Evolutionary conservation across 2,888 invertebrate species (phyloP), one percentile per base, ranked within the genome.

Genomic region (Drosophila phalerata): DNA sequence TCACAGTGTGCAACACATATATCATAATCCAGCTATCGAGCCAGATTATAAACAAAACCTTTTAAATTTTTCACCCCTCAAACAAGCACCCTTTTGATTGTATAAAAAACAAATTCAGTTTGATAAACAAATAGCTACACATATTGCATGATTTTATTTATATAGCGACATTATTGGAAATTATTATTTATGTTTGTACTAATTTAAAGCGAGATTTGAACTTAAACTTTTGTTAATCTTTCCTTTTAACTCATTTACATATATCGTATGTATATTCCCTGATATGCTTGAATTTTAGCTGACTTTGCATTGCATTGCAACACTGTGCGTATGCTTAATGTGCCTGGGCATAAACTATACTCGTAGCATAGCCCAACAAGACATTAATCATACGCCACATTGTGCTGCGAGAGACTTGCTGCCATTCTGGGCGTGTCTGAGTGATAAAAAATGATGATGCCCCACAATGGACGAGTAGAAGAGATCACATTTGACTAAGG

Each of bases 381-480:
- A 85, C 88, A 84, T 84, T 84, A 88, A 88, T 84, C 88, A 84
- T 85, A 78, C 73, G 84, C 69, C 86, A 76, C 78, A 69, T 75
- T 82, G 88, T 79, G 75, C 86, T 56, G n/a, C 70, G 60, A 69
- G 52, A 58, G 56, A 72, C 43, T 15, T 51, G 38, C 38, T 56
- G 66, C 37, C 43, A 17, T 57, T 49, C 40, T 48, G 65, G 65
- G 79, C 66, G 82, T 86, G 81, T 32, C 72, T 67, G 57, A 74
- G 85, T 68, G 66, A 79, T 87, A 87, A 85, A 83, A 83, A 83
- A 82, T 77, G 77, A 85, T 86, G 72, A 64, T 73, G 79, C 74
- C 49, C n/a, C 9, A 32, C 19, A 9, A 32, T 11, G 17, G 37
- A n/a, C 9, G 25, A 25, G 45, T 8, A 6, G 45, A 2, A 10